Conservation (phyloP, 2,113 vertebrate genomes). For the Catharus fuscescens region DNA sequence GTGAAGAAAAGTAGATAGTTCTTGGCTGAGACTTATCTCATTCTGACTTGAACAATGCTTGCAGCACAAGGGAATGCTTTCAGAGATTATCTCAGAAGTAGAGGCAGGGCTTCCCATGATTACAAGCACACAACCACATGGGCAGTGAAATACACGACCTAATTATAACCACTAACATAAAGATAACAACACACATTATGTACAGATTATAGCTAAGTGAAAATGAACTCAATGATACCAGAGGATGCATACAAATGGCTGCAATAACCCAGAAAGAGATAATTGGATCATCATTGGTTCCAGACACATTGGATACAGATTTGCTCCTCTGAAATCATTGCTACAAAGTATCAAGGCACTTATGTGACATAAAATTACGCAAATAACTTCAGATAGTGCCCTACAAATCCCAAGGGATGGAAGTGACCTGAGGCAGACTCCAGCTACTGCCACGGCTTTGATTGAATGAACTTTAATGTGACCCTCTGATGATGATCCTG, state of each 20-base stretch:
- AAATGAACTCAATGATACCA: background rate
- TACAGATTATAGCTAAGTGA: background rate
- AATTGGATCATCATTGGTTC: background rate
- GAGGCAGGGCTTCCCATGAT: background rate
- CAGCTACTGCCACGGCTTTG: conserved; percentile 65
- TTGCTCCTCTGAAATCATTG: conserved; percentile 11
- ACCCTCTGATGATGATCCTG: conserved; percentile 60
- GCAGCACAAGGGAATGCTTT: background rate
- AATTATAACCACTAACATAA: background rate
- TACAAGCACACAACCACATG: background rate
- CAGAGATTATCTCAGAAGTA: background rate
- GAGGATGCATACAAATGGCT: background rate
- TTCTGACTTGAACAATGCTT: background rate
- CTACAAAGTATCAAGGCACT: conserved; percentile 17
- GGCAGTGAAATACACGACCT: background rate
- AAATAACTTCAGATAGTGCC: conserved; percentile 62
- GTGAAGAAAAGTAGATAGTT: background rate
- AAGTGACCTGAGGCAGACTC: conserved; percentile 57
- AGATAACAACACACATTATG: background rate
- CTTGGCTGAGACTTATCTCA: background rate
- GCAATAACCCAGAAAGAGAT: background rate
- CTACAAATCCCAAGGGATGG: conserved; percentile 59
- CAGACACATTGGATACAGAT: background rate
- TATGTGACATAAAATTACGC: conserved; percentile 54
- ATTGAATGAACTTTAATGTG: conserved; percentile 75